Evolutionary conservation across 2,797 vertebrate species (phyloP).

Genomic region (Steatocranus sp.): DNA sequence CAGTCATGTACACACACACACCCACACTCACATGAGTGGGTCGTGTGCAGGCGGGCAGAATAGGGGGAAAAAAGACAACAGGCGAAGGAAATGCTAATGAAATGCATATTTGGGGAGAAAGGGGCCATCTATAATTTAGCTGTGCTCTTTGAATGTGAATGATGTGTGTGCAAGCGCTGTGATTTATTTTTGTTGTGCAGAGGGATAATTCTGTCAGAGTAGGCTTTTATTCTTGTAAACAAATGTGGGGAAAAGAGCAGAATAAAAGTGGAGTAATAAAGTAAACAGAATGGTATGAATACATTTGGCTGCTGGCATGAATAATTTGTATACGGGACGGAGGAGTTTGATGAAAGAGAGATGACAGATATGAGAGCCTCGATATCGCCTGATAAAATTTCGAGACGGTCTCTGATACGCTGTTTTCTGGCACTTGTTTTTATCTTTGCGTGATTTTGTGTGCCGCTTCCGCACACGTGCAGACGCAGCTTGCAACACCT

Average conservation of each 20-base stretch:
- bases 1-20: slow-evolving; percentile 4
- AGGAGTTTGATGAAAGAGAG: slow-evolving; percentile 59
- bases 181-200: slow-evolving; percentile 77
- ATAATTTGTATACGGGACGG: slow-evolving; percentile 67
- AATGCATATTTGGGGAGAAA: slow-evolving; percentile 76
- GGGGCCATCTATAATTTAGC: slow-evolving; percentile 78
- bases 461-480: not conserved
- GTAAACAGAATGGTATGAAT: slow-evolving; percentile 78
- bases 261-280: slow-evolving; percentile 77
- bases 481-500: slow-evolving; percentile 3
- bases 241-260: slow-evolving; percentile 73
- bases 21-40: slow-evolving; percentile 28
- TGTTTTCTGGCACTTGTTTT: slow-evolving; percentile 17
- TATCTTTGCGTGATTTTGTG: not conserved
- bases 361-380: slow-evolving; percentile 54
- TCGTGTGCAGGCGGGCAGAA: slow-evolving; percentile 31
- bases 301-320: slow-evolving; percentile 71
- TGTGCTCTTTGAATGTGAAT: slow-evolving; percentile 78
- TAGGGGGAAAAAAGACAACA: slow-evolving; percentile 59
- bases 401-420: not conserved
- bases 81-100: slow-evolving; percentile 76
- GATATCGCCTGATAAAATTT: slow-evolving; percentile 46
- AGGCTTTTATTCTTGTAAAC: slow-evolving; percentile 81
- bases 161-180: slow-evolving; percentile 72
- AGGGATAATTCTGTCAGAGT: slow-evolving; percentile 78